Conservation (phyloP, 1,140 invertebrate species). For the Caenorhabditis latens region DNA sequence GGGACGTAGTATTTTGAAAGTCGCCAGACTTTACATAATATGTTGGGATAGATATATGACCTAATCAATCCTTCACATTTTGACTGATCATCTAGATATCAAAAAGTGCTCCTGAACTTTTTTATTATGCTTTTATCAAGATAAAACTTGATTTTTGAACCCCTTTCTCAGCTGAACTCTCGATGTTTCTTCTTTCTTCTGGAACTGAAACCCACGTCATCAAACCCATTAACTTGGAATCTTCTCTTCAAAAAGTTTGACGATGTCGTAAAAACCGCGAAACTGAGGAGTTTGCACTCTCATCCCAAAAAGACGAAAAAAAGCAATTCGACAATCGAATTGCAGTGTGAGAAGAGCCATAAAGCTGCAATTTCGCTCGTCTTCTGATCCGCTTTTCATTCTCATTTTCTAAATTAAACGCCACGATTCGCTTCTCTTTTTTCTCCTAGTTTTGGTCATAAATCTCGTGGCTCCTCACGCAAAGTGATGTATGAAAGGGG, state of each 20-base stretch:
- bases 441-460: slow-evolving; percentile 27
- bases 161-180: background rate
- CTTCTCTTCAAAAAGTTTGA: background rate
- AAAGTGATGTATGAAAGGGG: slow-evolving; percentile 3
- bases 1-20: too few species aligned
- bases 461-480: background rate
- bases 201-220: background rate
- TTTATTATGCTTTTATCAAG: background rate
- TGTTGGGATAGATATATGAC: background rate
- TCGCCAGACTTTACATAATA: too few species aligned
- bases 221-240: background rate
- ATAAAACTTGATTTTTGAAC: background rate
- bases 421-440: background rate
- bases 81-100: background rate
- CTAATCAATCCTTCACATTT: background rate
- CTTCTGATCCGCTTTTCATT: slow-evolving; percentile 48
- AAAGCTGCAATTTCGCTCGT: slow-evolving; percentile 42
- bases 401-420: slow-evolving; percentile 52
- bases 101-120: background rate
- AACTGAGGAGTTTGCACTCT: slow-evolving; percentile 7
- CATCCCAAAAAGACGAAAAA: background rate
- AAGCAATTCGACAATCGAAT: slow-evolving; percentile 31
- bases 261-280: slow-evolving; percentile 12
- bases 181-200: background rate
- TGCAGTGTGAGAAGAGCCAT: slow-evolving; percentile 31